Evolutionary conservation across 1,140 invertebrate species (phyloP).

Genomic region (Harpegnathos saltator): DNA sequence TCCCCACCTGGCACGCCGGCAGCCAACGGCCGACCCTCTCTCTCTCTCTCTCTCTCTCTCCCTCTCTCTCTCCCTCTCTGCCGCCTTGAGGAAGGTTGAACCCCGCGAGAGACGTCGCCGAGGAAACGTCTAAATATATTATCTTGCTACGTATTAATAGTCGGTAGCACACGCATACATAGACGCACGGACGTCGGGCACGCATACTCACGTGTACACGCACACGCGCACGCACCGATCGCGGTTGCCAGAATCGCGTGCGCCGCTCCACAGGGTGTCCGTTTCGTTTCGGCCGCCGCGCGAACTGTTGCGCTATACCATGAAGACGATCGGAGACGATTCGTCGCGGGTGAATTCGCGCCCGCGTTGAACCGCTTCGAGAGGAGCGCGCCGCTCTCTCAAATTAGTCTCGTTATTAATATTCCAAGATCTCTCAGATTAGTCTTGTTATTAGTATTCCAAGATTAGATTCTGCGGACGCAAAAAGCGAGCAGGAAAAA

Average conservation of each 20-base stretch:
- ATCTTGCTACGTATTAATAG: slow-evolving; percentile 74
- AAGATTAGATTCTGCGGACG: too few species aligned
- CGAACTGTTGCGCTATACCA: not conserved
- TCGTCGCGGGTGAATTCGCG: too few species aligned
- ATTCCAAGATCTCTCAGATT: too few species aligned
- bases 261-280: slow-evolving; percentile 10
- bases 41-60: not conserved
- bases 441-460: too few species aligned
- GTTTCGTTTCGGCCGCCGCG: not conserved
- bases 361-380: too few species aligned
- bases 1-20: not conserved
- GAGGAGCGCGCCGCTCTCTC: too few species aligned
- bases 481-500: too few species aligned
- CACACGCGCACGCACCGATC: not conserved
- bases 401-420: too few species aligned
- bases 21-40: slow-evolving; percentile 21
- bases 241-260: slow-evolving; percentile 27
- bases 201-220: not conserved
- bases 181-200: not conserved
- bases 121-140: slow-evolving; percentile 74
- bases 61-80: not conserved
- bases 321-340: too few species aligned
- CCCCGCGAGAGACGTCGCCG: slow-evolving; percentile 52
- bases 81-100: slow-evolving; percentile 48
- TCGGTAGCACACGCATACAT: slow-evolving; percentile 25